Evolutionary conservation across 2,797 vertebrate genomes (phyloP).

Genomic region (Squalus acanthias): DNA sequence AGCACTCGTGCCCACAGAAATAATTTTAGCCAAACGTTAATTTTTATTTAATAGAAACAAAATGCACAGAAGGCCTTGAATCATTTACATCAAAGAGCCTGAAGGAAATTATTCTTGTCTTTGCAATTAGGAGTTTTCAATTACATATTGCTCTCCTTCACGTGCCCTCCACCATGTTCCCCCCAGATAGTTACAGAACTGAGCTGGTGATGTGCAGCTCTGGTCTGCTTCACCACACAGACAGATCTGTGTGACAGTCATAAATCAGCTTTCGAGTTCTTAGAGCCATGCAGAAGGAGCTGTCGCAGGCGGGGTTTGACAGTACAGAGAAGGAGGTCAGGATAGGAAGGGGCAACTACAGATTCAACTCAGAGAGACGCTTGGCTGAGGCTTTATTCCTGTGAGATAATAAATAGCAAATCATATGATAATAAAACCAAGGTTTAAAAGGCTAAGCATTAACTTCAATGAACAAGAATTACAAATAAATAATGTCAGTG

Average conservation of each 20-base stretch:
- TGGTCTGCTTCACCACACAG: not conserved
- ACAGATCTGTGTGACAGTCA: not conserved
- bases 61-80: not conserved
- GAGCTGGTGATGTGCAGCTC: not conserved
- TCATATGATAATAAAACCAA: not conserved
- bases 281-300: not conserved
- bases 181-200: not conserved
- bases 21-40: not conserved
- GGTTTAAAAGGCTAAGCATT: not conserved
- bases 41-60: not conserved
- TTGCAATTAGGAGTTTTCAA: not conserved
- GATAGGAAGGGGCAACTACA: not conserved
- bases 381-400: not conserved
- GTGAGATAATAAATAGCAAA: not conserved
- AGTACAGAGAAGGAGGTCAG: not conserved
- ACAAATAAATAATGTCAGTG: not conserved
- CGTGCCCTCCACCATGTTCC: not conserved
- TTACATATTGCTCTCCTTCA: not conserved
- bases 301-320: not conserved
- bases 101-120: not conserved
- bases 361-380: not conserved
- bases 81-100: not conserved
- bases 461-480: not conserved
- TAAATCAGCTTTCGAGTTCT: not conserved
- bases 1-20: not conserved